Evolutionary conservation across 2,888 invertebrate species (phyloP), one percentile per base, ranked within the genome.

Genomic region (Apodemia zela): DNA sequence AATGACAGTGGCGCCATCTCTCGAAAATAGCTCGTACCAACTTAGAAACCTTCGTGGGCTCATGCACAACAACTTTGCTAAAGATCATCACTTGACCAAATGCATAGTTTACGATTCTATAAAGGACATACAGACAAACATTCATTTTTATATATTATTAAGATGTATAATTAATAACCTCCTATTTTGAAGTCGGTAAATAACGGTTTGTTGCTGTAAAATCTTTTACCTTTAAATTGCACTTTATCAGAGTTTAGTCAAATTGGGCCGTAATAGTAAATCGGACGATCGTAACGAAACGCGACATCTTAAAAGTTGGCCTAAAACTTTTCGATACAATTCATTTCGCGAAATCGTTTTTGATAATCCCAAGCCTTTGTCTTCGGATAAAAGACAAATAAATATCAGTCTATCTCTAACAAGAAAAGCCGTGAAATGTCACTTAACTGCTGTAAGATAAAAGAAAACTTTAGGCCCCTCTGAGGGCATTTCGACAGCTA

Each of bases 391-490:
- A 69, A 69, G 72, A 81, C 81, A 84, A 87, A 86, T 85, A 85
- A 85, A 87, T 84, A 82, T 75, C 72, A 67, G 71, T 78, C 83
- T 87, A 87, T 87, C 86, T 80, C 66, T 62, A 75, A 70, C 71
- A 60, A 63, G 60, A 62, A 59, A 47, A 60, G 60, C 60, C 60
- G 60, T 60, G 60, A 60, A 42, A 67, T 67, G 66, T 64, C 66
- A 65, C 67, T 68, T 71, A 71, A 68, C 69, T 70, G 64, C 47
- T 65, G 1, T 47, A 18, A 70, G 70, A 70, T 70, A 71, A 69
- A 69, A 70, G 68, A 68, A 71, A 71, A 70, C 54, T 57, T 57
- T 57, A 57, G 54, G 64, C 63, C 70, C 66, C 65, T 65, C 63
- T 63, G 63, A 67, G 65, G 60, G 60, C 64, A 68, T 71, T 68